Percentiles rank a stretch among this genome's conserved stretches.
Evolutionary conservation across 1,140 invertebrate genomes (phyloP).

Genomic region (Drosophila nasuta): DNA sequence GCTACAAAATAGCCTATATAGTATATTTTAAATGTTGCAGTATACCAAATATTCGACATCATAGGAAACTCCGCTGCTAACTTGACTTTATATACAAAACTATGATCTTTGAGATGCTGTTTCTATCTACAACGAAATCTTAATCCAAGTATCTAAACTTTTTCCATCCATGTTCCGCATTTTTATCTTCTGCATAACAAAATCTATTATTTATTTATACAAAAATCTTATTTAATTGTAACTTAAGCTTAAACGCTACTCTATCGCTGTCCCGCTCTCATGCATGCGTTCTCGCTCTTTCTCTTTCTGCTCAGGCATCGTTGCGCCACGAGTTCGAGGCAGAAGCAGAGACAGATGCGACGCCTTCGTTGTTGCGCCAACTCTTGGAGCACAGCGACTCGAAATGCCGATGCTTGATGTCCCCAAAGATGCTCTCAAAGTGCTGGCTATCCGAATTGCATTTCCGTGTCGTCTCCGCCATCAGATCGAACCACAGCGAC

Average conservation of each 20-base stretch:
- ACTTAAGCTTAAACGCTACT: not conserved
- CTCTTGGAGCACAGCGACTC: constrained; percentile 30
- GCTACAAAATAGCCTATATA: too few relatives aligned
- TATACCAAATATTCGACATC: too few relatives aligned
- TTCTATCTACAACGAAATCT: too few relatives aligned
- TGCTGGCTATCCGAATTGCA: constrained; percentile 28
- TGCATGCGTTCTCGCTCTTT: not conserved
- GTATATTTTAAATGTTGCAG: too few relatives aligned
- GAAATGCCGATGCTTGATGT: constrained; percentile 60
- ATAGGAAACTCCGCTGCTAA: too few relatives aligned
- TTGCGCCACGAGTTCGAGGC: constrained; percentile 39
- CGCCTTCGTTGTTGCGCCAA: constrained; percentile 48
- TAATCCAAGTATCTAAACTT: too few relatives aligned
- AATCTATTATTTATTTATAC: too few relatives aligned
- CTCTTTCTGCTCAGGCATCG: constrained; percentile 21
- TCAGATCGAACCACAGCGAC: constrained; percentile 62
- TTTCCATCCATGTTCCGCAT: too few relatives aligned
- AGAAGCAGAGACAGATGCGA: too few relatives aligned
- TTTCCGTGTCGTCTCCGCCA: constrained; percentile 44
- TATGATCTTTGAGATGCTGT: too few relatives aligned
- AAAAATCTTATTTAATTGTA: not conserved
- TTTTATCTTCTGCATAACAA: too few relatives aligned
- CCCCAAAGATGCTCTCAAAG: constrained; percentile 64
- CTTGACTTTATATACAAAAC: too few relatives aligned
- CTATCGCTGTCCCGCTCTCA: not conserved